phyloP scores from a whole-genome alignment of 2,888 invertebrate genomes.

The Nephrocerus scutellatus region DNA sequence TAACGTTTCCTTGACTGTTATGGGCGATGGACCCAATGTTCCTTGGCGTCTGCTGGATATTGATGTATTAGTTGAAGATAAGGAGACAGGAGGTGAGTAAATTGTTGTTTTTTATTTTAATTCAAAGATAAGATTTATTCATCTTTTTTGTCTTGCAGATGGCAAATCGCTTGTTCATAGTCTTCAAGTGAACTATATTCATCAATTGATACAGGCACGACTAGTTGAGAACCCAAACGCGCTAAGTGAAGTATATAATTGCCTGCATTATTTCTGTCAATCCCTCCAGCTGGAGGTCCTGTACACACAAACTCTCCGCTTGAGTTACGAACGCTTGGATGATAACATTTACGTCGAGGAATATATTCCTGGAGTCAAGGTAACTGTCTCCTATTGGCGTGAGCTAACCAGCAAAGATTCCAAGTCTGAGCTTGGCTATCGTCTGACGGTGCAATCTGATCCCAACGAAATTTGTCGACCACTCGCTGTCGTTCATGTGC shows the following conservation, averaged over 20 bases:
- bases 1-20: conserved; percentile 89
- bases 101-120: background rate
- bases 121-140: conserved; percentile 28
- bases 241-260: conserved; percentile 73
- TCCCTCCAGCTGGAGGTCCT: conserved; percentile 87
- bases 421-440: conserved; percentile 80
- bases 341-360: conserved; percentile 86
- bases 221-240: conserved; percentile 66
- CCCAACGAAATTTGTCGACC: conserved; percentile 70
- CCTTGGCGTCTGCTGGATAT: conserved; percentile 95
- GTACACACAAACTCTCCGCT: conserved; percentile 79
- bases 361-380: conserved; percentile 79
- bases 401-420: conserved; percentile 54
- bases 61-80: conserved; percentile 92
- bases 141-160: conserved; percentile 51
- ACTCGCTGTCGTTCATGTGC: conserved; percentile 62
- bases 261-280: conserved; percentile 88
- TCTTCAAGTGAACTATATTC: conserved; percentile 87
- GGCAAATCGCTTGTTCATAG: conserved; percentile 93
- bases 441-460: conserved; percentile 83
- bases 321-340: conserved; percentile 81
- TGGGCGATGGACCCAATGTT: conserved; percentile 88
- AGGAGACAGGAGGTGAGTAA: conserved; percentile 80
- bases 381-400: conserved; percentile 94
- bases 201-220: conserved; percentile 87